These are phyloP conservation scores for Phengaris arion DNA, from an alignment of 2,888 invertebrate genomes.

Conservation along the genomic window DNA sequence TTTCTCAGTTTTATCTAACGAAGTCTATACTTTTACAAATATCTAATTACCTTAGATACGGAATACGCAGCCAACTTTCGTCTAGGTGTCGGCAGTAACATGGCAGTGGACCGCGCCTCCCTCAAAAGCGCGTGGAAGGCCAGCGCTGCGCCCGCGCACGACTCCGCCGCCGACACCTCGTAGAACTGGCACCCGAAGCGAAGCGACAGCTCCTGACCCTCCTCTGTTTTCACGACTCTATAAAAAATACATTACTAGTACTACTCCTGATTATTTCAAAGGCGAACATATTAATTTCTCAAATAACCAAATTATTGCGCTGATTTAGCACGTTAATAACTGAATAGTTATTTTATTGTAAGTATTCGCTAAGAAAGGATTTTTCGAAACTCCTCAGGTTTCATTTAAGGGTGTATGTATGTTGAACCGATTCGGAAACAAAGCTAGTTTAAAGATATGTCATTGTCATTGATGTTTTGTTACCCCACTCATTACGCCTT, in stretches of 20 bases:
- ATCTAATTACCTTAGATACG: conserved; percentile 82
- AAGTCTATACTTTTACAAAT: neutral
- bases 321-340: too few relatives aligned
- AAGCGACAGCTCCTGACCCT: conserved; percentile 88
- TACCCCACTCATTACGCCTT: neutral
- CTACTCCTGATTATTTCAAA: neutral
- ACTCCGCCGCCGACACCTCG: conserved; percentile 91
- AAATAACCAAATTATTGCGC: too few relatives aligned
- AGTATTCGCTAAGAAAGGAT: too few relatives aligned
- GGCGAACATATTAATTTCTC: too few relatives aligned
- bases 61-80: conserved; percentile 87
- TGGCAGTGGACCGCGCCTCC: conserved; percentile 87
- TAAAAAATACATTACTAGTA: neutral
- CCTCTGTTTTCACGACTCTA: conserved; percentile 88
- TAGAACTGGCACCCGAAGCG: conserved; percentile 90
- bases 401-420: neutral
- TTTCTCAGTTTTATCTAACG: too few relatives aligned
- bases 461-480: neutral
- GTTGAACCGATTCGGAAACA: neutral
- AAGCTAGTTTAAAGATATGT: neutral
- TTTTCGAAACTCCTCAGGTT: neutral
- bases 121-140: conserved; percentile 88
- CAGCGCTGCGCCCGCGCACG: conserved; percentile 88
- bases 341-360: too few relatives aligned
- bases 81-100: conserved; percentile 83